Evolutionary conservation across 2,888 invertebrate species (phyloP).

Genomic region (Noctua pronuba): DNA sequence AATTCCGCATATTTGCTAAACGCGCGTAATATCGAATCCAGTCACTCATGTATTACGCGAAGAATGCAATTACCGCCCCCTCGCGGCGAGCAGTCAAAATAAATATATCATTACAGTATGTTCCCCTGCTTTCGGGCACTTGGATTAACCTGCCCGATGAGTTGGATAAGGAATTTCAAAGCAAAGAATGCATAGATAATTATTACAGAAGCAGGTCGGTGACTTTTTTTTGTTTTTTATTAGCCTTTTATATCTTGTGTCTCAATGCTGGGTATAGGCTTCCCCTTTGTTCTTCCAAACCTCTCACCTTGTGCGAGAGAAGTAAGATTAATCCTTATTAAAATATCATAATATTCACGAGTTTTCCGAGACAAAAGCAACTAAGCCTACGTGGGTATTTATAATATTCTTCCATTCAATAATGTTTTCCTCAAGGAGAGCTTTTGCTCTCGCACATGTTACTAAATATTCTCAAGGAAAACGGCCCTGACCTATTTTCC

Average conservation of each 20-base stretch:
- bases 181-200: background rate
- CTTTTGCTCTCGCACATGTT: background rate
- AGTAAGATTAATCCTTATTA: background rate
- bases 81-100: slow-evolving; percentile 55
- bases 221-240: too few species aligned
- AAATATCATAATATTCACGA: background rate
- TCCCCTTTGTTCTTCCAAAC: background rate
- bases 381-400: background rate
- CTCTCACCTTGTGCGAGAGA: background rate
- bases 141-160: slow-evolving; percentile 28
- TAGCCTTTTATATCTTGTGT: background rate
- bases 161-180: slow-evolving; percentile 37
- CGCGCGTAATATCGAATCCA: slow-evolving; percentile 45
- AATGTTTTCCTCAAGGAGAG: slow-evolving; percentile 19
- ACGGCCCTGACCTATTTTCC: slow-evolving; percentile 44
- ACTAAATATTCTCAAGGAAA: slow-evolving; percentile 9
- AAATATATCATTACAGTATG: slow-evolving; percentile 67
- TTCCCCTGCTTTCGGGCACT: slow-evolving; percentile 44
- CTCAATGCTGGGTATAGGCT: background rate
- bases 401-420: background rate
- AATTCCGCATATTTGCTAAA: slow-evolving; percentile 35
- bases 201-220: background rate
- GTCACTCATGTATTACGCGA: slow-evolving; percentile 65
- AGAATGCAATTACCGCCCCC: slow-evolving; percentile 70
- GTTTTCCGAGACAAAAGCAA: background rate